phyloP scores from a whole-genome alignment of 1,140 invertebrate genomes.

The Vanessa atalanta region DNA sequence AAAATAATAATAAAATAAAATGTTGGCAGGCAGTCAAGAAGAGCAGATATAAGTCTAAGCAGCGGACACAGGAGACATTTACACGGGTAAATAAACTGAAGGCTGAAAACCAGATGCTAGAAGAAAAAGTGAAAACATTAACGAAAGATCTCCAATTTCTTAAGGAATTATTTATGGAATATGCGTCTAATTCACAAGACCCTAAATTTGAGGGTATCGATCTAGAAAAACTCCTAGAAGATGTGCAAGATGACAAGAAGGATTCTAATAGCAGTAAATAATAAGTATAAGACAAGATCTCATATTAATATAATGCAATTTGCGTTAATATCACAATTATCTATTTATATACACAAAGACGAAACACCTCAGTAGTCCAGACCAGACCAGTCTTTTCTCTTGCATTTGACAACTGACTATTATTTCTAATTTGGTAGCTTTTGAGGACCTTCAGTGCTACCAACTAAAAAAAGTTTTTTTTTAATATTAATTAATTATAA shows the following conservation, averaged over 20 bases:
- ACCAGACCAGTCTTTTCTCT: too few relatives aligned
- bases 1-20: not conserved
- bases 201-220: conserved; percentile 80
- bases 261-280: conserved; percentile 39
- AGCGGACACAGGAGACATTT: conserved; percentile 90
- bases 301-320: too few relatives aligned
- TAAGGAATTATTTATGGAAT: conserved; percentile 92
- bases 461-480: too few relatives aligned
- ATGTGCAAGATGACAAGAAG: conserved; percentile 72
- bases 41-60: conserved; percentile 92
- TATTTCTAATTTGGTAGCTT: too few relatives aligned
- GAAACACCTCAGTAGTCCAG: too few relatives aligned
- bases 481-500: too few relatives aligned
- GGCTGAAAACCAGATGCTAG: conserved; percentile 91
- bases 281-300: too few relatives aligned
- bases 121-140: conserved; percentile 92
- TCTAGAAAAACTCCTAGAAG: conserved; percentile 80
- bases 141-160: conserved; percentile 92
- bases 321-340: too few relatives aligned
- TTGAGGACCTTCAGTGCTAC: too few relatives aligned
- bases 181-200: conserved; percentile 83
- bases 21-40: conserved; percentile 90
- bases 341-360: too few relatives aligned
- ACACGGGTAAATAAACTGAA: conserved; percentile 88
- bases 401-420: too few relatives aligned